A percentile compares a stretch with the other conserved stretches of the same genome.
phyloP scores from a whole-genome alignment of 1,140 invertebrate genomes.

The Berghia stephanieae region DNA sequence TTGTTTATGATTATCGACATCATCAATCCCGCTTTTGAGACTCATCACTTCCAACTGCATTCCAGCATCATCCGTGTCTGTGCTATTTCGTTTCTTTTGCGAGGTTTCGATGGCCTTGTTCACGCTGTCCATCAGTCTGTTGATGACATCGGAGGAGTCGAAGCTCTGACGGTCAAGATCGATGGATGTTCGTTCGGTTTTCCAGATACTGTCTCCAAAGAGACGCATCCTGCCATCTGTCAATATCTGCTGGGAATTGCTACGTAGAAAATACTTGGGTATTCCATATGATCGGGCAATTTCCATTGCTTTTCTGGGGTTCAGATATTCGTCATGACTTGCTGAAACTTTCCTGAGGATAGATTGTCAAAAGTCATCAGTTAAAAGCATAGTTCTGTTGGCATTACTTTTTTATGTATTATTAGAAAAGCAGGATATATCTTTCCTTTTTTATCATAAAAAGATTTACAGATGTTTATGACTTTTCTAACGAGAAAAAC shows the following conservation, averaged over 20 bases:
- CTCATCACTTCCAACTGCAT: too few relatives aligned
- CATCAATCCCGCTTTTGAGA: too few relatives aligned
- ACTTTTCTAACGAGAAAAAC: too few relatives aligned
- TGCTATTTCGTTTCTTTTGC: not conserved
- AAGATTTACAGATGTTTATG: too few relatives aligned
- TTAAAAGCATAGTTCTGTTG: too few relatives aligned
- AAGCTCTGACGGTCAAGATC: not conserved
- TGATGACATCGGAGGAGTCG: not conserved
- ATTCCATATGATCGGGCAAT: not conserved
- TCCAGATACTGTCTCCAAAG: not conserved
- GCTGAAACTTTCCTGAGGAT: too few relatives aligned
- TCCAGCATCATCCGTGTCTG: too few relatives aligned
- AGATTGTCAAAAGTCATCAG: too few relatives aligned
- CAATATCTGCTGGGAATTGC: constrained; percentile 5
- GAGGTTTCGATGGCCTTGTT: not conserved
- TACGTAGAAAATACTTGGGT: constrained; percentile 10
- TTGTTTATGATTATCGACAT: too few relatives aligned
- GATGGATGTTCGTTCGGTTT: not conserved
- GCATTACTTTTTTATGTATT: too few relatives aligned
- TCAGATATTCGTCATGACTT: not conserved
- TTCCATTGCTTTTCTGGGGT: not conserved
- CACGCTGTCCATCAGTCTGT: constrained; percentile 4
- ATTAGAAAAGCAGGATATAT: too few relatives aligned
- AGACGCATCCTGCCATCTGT: not conserved
- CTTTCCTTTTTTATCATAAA: too few relatives aligned